Evolutionary conservation across 2,113 vertebrate species (phyloP).

Genomic region (Cololabis saira): DNA sequence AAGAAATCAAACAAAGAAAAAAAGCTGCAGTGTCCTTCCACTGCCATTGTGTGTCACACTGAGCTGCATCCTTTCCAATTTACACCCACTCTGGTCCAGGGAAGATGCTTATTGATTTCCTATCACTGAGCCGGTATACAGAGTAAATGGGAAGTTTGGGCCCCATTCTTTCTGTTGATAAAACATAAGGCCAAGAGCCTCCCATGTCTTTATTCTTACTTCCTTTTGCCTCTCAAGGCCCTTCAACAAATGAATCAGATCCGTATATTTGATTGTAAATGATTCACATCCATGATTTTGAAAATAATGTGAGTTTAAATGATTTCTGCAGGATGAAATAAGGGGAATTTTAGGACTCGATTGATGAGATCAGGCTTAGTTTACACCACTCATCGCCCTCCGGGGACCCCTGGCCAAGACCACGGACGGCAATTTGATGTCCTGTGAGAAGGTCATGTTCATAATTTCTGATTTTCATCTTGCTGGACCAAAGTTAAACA

Average conservation of each 20-base stretch:
- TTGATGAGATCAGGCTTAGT: constrained; percentile 46
- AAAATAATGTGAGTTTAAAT: constrained; percentile 50
- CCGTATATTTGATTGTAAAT: constrained; percentile 42
- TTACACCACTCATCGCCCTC: constrained; percentile 32
- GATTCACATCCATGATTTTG: constrained; percentile 25
- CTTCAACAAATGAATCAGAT: constrained; percentile 20
- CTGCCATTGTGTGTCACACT: constrained; percentile 59
- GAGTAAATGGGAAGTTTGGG: constrained; percentile 73
- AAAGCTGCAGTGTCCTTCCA: constrained; percentile 57
- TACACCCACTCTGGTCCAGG: constrained; percentile 59
- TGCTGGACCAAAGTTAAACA: constrained; percentile 18
- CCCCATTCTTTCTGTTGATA: constrained; percentile 72
- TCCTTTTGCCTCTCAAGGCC: constrained; percentile 8
- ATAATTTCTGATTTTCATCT: constrained; percentile 30
- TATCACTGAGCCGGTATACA: constrained; percentile 62
- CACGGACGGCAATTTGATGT: constrained; percentile 28
- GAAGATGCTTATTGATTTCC: constrained; percentile 77
- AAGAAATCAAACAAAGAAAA: constrained; percentile 46
- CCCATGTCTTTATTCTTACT: constrained; percentile 54
- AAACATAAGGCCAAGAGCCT: constrained; percentile 51
- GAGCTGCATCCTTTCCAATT: constrained; percentile 53
- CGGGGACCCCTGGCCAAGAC: constrained; percentile 38
- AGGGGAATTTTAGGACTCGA: constrained; percentile 40
- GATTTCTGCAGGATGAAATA: constrained; percentile 53
- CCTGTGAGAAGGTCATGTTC: constrained; percentile 13